Evolutionary conservation across 2,888 invertebrate species (phyloP).

Genomic region (Halocaridina rubra): DNA sequence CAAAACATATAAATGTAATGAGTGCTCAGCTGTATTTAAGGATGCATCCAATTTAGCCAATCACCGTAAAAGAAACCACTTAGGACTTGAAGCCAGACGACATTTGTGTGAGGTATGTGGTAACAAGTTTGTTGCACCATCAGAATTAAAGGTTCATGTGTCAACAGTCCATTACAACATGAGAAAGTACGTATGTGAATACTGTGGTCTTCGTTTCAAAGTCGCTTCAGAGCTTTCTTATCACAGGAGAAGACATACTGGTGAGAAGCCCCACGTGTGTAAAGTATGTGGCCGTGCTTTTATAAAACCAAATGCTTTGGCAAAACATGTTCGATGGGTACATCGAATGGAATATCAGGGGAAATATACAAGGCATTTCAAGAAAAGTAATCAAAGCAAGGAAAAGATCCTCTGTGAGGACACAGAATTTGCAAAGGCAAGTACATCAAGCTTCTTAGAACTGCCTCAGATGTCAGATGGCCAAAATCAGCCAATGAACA

Average conservation of each 20-base stretch:
- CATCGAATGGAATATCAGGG: conserved; percentile 45
- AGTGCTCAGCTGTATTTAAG: conserved; percentile 37
- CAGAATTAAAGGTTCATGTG: conserved; percentile 41
- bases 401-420: too few relatives aligned
- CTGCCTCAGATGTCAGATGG: too few relatives aligned
- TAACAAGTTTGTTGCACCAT: conserved; percentile 41
- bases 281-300: conserved; percentile 25
- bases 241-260: conserved; percentile 39
- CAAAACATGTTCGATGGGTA: conserved; percentile 43
- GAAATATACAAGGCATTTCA: conserved; percentile 38
- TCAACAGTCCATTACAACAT: conserved; percentile 45
- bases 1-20: conserved; percentile 23
- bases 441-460: too few relatives aligned
- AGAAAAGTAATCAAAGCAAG: background rate
- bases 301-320: conserved; percentile 39
- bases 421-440: too few relatives aligned
- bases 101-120: conserved; percentile 54
- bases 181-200: conserved; percentile 49
- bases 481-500: too few relatives aligned
- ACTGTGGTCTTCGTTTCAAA: conserved; percentile 41
- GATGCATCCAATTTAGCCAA: conserved; percentile 43
- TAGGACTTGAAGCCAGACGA: conserved; percentile 39
- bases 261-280: conserved; percentile 44
- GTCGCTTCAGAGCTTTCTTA: conserved; percentile 41
- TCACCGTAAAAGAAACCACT: conserved; percentile 51